These are phyloP conservation scores for Drosophila suboccidentalis DNA, from an alignment of 2,888 invertebrate species.

Conservation along the genomic window DNA sequence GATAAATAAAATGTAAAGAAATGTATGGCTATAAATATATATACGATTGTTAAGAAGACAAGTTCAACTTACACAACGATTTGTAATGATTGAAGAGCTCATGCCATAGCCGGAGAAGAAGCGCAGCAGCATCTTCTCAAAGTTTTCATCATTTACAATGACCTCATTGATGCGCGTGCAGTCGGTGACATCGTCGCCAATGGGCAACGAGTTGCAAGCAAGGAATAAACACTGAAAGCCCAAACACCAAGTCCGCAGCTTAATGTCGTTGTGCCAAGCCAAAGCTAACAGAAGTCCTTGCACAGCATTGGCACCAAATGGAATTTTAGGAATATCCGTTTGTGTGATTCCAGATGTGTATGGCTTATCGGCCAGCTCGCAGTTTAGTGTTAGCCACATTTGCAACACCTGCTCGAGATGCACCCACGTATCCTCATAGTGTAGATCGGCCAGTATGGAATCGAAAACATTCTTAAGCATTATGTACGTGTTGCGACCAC, in stretches of 20 bases:
- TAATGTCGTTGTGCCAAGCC: slow-evolving; percentile 89
- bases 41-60: not conserved
- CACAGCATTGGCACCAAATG: slow-evolving; percentile 89
- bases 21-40: not conserved
- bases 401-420: slow-evolving; percentile 94
- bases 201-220: slow-evolving; percentile 88
- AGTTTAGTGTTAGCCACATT: slow-evolving; percentile 94
- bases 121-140: slow-evolving; percentile 88
- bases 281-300: slow-evolving; percentile 89
- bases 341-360: slow-evolving; percentile 87
- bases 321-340: slow-evolving; percentile 88
- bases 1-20: not conserved
- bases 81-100: slow-evolving; percentile 84
- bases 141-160: slow-evolving; percentile 88
- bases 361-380: slow-evolving; percentile 86
- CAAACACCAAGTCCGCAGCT: slow-evolving; percentile 91
- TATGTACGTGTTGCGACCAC: slow-evolving; percentile 86
- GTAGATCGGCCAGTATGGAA: slow-evolving; percentile 89
- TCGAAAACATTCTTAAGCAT: slow-evolving; percentile 91
- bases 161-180: slow-evolving; percentile 86
- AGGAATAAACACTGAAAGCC: slow-evolving; percentile 90
- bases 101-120: slow-evolving; percentile 89
- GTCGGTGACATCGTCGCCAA: slow-evolving; percentile 78
- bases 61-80: slow-evolving; percentile 83
- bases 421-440: slow-evolving; percentile 89